A percentile compares a stretch with the other conserved stretches of the same genome.
phyloP scores from a whole-genome alignment of 2,888 invertebrate species.

The Caenorhabditis parvicauda region DNA sequence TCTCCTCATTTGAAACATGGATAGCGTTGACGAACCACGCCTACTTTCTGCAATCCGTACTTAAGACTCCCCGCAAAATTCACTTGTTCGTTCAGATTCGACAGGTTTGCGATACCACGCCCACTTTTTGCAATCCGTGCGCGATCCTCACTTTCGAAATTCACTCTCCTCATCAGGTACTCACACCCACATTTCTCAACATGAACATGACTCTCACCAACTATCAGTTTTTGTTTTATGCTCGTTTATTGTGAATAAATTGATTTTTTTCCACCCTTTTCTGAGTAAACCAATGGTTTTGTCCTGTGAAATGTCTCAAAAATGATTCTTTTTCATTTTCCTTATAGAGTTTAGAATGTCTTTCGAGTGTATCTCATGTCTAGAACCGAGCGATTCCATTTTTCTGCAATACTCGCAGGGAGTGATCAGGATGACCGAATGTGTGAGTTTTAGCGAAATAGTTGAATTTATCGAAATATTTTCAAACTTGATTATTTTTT shows the following conservation, averaged over 20 bases:
- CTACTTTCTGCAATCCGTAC: no score
- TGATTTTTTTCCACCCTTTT: not conserved
- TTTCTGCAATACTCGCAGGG: slow-evolving; percentile 49
- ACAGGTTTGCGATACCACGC: no score
- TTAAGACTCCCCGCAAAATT: no score
- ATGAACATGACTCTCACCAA: no score
- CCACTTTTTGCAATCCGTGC: no score
- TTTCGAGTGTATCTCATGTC: slow-evolving; percentile 52
- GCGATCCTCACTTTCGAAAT: no score
- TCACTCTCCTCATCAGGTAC: no score
- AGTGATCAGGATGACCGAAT: slow-evolving; percentile 56
- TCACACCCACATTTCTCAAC: no score
- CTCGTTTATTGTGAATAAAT: not conserved
- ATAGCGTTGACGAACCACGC: no score
- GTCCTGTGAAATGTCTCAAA: not conserved
- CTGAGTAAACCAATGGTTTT: not conserved
- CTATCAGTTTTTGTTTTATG: not conserved
- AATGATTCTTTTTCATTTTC: slow-evolving; percentile 1
- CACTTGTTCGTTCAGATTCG: no score
- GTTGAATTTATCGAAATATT: not conserved
- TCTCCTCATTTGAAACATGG: no score
- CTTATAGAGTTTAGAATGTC: no score
- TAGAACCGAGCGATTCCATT: slow-evolving; percentile 28
- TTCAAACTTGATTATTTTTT: not conserved
- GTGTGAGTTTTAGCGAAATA: slow-evolving; percentile 53